Evolutionary conservation across 2,797 vertebrate species (phyloP).

Genomic region (Xyrichtys novacula): DNA sequence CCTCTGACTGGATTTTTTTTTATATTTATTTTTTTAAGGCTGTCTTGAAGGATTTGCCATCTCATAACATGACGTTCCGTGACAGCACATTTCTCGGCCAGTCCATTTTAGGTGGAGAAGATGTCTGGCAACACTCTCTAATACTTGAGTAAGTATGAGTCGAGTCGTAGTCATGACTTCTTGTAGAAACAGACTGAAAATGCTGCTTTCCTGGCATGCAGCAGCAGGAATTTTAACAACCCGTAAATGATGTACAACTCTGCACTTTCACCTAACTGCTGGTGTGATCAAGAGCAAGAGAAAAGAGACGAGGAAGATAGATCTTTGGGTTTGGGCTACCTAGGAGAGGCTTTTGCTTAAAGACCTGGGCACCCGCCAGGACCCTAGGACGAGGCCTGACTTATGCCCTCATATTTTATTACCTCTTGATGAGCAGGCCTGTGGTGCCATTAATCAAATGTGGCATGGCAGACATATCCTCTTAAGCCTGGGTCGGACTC

Average conservation of each 20-base stretch:
- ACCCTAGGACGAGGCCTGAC: constrained; percentile 76
- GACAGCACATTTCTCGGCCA: constrained; percentile 52
- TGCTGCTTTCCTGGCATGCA: neutral
- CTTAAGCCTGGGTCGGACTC: constrained; percentile 59
- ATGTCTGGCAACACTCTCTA: constrained; percentile 15
- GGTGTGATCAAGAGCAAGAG: neutral
- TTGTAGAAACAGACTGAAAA: constrained; percentile 14
- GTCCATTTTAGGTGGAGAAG: constrained; percentile 25
- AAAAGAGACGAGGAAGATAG: constrained; percentile 23
- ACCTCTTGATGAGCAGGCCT: constrained; percentile 80
- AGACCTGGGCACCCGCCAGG: constrained; percentile 77
- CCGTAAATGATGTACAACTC: neutral
- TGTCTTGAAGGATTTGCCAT: constrained; percentile 54
- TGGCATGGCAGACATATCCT: constrained; percentile 70
- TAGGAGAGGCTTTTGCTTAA: constrained; percentile 45
- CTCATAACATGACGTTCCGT: constrained; percentile 49
- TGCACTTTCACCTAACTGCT: neutral
- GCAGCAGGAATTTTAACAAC: neutral
- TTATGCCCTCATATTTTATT: constrained; percentile 85
- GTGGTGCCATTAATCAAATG: constrained; percentile 82
- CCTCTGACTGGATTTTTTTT: constrained; percentile 43
- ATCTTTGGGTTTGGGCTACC: constrained; percentile 43
- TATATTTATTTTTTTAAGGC: constrained; percentile 54
- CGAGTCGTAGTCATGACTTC: constrained; percentile 12
- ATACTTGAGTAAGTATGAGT: constrained; percentile 7